Percentiles rank a stretch among this genome's conserved stretches.
Conservation (phyloP, 2,888 invertebrate species). For the Synergus itoensis region DNA sequence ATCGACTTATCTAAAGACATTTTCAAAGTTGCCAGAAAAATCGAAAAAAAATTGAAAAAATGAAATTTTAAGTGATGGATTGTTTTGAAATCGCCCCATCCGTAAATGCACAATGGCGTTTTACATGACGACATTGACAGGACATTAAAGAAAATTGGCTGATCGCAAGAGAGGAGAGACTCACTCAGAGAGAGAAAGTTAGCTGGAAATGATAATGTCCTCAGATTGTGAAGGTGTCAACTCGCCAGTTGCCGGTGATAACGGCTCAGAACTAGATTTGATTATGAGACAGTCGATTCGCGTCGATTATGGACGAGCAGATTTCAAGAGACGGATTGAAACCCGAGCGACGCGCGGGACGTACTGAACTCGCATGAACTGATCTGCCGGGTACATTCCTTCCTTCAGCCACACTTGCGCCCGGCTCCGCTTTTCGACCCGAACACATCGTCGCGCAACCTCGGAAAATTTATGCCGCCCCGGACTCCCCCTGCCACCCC, state of each 20-base stretch:
- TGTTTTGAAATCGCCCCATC: neutral
- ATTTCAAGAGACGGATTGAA: constrained; percentile 15
- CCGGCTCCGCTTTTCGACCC: constrained; percentile 45
- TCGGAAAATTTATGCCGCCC: constrained; percentile 45
- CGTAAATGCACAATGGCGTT: constrained; percentile 3
- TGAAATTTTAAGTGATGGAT: neutral
- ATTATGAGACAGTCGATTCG: constrained; percentile 7
- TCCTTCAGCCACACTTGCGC: constrained; percentile 45
- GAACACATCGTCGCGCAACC: constrained; percentile 45
- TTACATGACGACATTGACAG: constrained; percentile 17
- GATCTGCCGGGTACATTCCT: constrained; percentile 48
- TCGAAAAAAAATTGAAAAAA: neutral
- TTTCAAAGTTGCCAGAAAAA: neutral
- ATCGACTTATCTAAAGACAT: neutral
- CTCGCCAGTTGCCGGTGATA: constrained; percentile 26
- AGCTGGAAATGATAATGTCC: constrained; percentile 26
- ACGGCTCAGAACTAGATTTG: neutral
- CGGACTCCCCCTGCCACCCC: constrained; percentile 1
- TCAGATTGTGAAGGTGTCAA: constrained; percentile 12
- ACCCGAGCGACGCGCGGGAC: constrained; percentile 43
- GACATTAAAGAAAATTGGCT: constrained; percentile 5
- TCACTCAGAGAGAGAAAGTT: constrained; percentile 39
- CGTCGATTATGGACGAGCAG: neutral
- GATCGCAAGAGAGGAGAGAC: constrained; percentile 30
- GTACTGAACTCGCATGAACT: constrained; percentile 45